Evolutionary conservation across 2,888 invertebrate species (phyloP).

Genomic region (Vanessa cardui): DNA sequence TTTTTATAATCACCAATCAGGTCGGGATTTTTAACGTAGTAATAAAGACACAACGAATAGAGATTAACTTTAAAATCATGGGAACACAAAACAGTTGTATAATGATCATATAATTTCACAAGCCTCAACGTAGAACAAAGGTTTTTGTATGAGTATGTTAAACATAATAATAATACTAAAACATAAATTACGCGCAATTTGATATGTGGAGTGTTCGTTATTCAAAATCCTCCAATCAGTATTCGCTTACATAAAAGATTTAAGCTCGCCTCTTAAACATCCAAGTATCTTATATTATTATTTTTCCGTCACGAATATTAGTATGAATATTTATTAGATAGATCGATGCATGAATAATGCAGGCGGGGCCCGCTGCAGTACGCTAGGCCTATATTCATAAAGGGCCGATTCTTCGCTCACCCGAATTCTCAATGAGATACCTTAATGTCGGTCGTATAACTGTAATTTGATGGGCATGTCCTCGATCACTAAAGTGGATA

Average conservation of each 20-base stretch:
- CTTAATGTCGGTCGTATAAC: conserved; percentile 37
- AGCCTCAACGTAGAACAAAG: no score
- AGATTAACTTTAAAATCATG: no score
- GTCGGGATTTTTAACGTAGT: no score
- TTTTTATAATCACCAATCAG: background rate
- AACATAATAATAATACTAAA: no score
- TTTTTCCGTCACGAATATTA: conserved; percentile 36
- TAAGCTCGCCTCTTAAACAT: conserved; percentile 29
- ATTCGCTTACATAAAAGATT: background rate
- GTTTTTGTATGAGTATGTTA: no score
- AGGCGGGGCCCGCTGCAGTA: conserved; percentile 24
- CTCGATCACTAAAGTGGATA: conserved; percentile 28
- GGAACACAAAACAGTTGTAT: no score
- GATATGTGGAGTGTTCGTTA: no score
- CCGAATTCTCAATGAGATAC: conserved; percentile 41
- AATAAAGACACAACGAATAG: no score
- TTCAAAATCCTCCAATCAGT: background rate
- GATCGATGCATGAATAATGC: conserved; percentile 38
- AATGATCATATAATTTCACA: no score
- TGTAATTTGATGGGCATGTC: conserved; percentile 36
- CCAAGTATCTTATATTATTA: conserved; percentile 32
- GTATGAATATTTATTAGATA: conserved; percentile 40
- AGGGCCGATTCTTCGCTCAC: conserved; percentile 49
- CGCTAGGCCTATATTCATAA: conserved; percentile 32
- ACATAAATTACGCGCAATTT: no score